These are phyloP conservation scores for Tinea pellionella DNA, from an alignment of 2,888 invertebrate species.

Conservation along the genomic window DNA sequence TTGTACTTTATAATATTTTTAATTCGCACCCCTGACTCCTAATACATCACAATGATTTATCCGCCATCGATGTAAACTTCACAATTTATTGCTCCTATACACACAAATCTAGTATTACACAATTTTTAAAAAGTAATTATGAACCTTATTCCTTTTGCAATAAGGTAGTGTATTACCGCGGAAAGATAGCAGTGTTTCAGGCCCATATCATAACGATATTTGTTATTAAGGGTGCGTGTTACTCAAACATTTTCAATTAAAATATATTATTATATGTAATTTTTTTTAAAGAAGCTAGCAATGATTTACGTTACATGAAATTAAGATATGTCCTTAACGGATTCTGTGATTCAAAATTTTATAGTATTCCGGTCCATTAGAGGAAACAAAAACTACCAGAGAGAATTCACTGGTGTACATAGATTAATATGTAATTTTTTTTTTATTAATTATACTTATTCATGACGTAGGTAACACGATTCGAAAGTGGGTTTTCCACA, in stretches of 20 bases:
- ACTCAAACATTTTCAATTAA: neutral
- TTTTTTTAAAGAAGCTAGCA: too few species aligned
- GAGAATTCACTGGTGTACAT: too few species aligned
- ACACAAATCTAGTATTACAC: neutral
- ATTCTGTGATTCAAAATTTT: too few species aligned
- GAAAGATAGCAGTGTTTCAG: neutral
- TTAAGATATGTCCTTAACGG: too few species aligned
- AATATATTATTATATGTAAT: neutral
- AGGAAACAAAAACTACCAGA: too few species aligned
- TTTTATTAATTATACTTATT: too few species aligned
- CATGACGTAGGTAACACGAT: too few species aligned
- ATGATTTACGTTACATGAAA: too few species aligned
- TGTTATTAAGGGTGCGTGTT: neutral
- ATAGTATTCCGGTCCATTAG: too few species aligned
- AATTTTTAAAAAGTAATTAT: neutral
- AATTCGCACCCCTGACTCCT: constrained; percentile 30
- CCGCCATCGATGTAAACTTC: constrained; percentile 33
- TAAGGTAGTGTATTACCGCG: neutral
- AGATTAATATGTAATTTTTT: too few species aligned
- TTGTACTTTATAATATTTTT: constrained; percentile 33
- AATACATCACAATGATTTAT: constrained; percentile 45
- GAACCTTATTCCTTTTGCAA: neutral
- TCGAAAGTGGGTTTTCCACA: too few species aligned
- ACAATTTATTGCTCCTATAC: constrained; percentile 29
- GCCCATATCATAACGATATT: neutral